phyloP scores from a whole-genome alignment of 2,797 vertebrate species.

The Melopsittacus undulatus region DNA sequence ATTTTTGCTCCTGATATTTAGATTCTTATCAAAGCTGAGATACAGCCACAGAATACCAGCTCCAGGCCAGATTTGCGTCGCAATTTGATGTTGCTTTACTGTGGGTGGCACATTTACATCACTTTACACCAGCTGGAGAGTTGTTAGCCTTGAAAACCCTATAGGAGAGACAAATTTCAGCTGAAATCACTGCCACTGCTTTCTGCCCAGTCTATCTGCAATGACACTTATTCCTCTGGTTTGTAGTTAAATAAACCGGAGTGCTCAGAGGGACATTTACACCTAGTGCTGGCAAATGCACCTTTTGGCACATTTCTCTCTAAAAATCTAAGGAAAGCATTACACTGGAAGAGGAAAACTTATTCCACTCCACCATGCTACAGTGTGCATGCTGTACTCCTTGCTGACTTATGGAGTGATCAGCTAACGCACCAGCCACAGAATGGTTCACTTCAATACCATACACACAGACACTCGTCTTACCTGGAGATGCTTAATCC shows the following conservation, averaged over 20 bases:
- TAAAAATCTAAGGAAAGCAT: background rate
- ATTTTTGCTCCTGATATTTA: background rate
- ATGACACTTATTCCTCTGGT: background rate
- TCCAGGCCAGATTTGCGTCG: background rate
- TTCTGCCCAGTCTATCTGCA: background rate
- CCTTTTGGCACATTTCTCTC: background rate
- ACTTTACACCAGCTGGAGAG: background rate
- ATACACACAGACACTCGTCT: accelerated
- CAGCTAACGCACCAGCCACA: background rate
- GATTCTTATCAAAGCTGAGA: background rate
- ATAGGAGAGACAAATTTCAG: background rate
- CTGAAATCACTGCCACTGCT: background rate
- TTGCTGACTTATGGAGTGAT: background rate
- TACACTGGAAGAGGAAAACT: background rate
- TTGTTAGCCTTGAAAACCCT: background rate
- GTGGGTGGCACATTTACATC: background rate
- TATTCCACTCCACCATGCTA: accelerated
- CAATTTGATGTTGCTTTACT: background rate
- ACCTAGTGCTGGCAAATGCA: background rate
- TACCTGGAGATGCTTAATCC: background rate
- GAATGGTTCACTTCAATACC: background rate
- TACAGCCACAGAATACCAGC: background rate
- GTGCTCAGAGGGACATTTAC: background rate
- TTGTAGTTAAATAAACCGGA: accelerated
- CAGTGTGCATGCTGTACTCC: background rate